These are phyloP conservation scores for Microctonus hyperodae DNA, from an alignment of 2,888 invertebrate species.

Conservation along the genomic window DNA sequence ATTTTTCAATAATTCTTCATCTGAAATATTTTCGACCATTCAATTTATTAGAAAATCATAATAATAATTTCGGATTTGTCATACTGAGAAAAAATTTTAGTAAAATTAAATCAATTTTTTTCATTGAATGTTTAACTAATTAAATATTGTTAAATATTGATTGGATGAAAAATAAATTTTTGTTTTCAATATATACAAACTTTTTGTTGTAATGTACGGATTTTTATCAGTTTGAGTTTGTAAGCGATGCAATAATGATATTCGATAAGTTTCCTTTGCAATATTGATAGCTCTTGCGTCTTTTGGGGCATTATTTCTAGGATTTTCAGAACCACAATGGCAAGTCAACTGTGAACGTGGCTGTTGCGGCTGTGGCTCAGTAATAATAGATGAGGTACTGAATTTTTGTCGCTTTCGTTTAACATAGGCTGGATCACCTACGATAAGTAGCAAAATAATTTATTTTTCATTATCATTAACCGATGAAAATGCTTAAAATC, in stretches of 20 bases:
- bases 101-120: no score
- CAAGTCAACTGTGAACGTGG: no score
- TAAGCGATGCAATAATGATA: not conserved
- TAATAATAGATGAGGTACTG: slow-evolving; percentile 6
- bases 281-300: not conserved
- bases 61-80: no score
- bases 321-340: not conserved
- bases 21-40: no score
- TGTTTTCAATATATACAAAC: no score
- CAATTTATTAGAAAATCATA: no score
- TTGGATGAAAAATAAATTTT: no score
- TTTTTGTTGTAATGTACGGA: not conserved
- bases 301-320: not conserved
- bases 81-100: no score
- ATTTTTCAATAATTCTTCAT: no score
- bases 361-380: not conserved
- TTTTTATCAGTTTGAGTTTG: not conserved
- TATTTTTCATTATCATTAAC: not conserved
- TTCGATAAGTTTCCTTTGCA: not conserved
- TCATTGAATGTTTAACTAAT: no score
- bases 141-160: no score
- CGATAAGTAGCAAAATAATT: not conserved
- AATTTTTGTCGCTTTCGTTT: slow-evolving; percentile 31
- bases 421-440: not conserved
- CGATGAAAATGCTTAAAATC: not conserved